Base-by-base conservation (phyloP, 35 echinoderm and acorn worm species). In the Nesometra sesokonis region DNA sequence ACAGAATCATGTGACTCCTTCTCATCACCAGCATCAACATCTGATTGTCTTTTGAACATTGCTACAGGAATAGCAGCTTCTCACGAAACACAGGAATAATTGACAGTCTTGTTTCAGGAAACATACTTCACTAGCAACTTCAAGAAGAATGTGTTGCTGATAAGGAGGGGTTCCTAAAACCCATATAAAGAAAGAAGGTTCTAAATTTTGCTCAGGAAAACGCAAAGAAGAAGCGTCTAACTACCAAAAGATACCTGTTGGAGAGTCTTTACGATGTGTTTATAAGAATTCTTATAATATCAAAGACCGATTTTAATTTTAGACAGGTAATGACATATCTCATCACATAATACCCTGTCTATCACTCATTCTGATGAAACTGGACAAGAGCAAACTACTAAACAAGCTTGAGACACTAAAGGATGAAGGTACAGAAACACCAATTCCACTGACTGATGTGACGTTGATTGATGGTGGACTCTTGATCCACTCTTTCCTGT, bases 191-290 rank as follows among this genome's bases (percentile, higher is more conserved):
- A 33, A 87, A 47, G 8, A 93, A 87, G 43, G 85, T 87, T 32
- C 35, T n/a, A 36, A 90, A 93, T 52, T 93, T 90, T 84, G 84
- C 92, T 30, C 36, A 36, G 32, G 88, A 87, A 76, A 93, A 90
- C 23, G 23, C 35, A 13, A 86, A 82, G 78, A 86, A 83, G 35
- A 47, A 38, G 13, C 35, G 37, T 30, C 33, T 30, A 27, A 82
- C 31, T 37, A n/a, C 36, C 17, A 89, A 90, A 37, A 47, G 46
- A 67, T 67, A 81, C 80, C 35, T 21, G 13, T 79, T 80, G 31
- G 84, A 80, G 77, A 77, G 87, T 34, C 37, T n/a, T 78, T 31
- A 80, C 31, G 81, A 89, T 46, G 46, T 77, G 32, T 90, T 90
- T 78, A 78, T 57, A 29, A 5, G 83, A 38, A 86, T 90, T 35